phyloP scores from a whole-genome alignment of 2,888 invertebrate genomes.

The Drosophila trichaetosa region DNA sequence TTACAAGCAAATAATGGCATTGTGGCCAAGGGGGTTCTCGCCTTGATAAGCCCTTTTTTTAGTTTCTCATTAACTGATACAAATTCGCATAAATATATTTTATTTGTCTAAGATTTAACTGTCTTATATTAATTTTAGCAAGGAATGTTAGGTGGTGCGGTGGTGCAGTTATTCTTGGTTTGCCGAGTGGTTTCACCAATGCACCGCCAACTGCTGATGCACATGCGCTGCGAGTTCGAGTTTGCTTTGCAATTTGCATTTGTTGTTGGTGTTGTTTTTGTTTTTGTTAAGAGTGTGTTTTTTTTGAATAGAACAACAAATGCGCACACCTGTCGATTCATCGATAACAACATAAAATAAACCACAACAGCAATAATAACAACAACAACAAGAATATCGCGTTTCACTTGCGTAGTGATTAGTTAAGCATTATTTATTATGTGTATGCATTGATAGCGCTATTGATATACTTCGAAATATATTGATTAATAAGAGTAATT shows the following conservation, averaged over 20 bases:
- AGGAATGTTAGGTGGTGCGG: background rate
- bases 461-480: constrained; percentile 10
- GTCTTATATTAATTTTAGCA: background rate
- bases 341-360: constrained; percentile 9
- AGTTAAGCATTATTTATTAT: constrained; percentile 37
- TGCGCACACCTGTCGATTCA: constrained; percentile 47
- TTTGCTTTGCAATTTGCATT: constrained; percentile 31
- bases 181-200: constrained; percentile 10
- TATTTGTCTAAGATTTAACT: background rate
- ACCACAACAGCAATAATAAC: constrained; percentile 13
- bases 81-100: background rate
- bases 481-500: constrained; percentile 31
- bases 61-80: background rate
- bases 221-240: constrained; percentile 13
- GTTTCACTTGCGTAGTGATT: constrained; percentile 37
- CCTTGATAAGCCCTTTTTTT: too few species aligned
- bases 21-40: background rate
- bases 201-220: constrained; percentile 14
- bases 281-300: constrained; percentile 25
- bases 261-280: constrained; percentile 7
- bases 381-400: constrained; percentile 29
- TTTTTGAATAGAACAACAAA: constrained; percentile 27
- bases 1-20: background rate
- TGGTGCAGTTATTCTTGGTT: background rate
- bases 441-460: constrained; percentile 21